These are phyloP conservation scores for Macrotus californicus DNA, from an alignment of 2,113 vertebrate species.

Conservation along the genomic window DNA sequence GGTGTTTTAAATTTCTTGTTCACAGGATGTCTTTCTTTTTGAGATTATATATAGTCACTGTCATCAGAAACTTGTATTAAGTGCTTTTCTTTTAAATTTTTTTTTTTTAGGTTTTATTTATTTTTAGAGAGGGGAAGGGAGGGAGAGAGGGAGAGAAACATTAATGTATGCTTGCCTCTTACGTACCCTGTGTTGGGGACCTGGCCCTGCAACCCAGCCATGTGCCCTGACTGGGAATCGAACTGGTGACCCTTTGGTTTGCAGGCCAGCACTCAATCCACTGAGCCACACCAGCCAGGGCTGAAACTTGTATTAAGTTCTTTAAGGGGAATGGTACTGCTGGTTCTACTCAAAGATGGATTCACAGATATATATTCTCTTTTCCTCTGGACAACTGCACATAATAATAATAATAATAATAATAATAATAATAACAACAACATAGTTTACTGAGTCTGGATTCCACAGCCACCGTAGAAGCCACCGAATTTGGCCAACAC, in stretches of 20 bases:
- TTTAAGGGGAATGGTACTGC: not conserved
- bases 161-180: too few species aligned
- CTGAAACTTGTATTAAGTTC: not conserved
- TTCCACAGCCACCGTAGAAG: not conserved
- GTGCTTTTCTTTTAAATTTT: not conserved
- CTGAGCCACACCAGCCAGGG: too few species aligned
- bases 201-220: too few species aligned
- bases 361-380: not conserved
- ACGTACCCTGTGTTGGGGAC: too few species aligned
- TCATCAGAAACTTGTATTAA: not conserved
- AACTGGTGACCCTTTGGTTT: too few species aligned
- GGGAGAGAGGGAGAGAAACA: too few species aligned
- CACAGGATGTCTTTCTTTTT: not conserved
- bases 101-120: not conserved
- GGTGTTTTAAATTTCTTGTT: not conserved
- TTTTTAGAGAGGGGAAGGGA: too few species aligned
- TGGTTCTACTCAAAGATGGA: not conserved
- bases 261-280: too few species aligned
- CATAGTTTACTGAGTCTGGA: not conserved
- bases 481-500: not conserved
- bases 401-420: not conserved
- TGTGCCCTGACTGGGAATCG: too few species aligned
- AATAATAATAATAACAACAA: not conserved
- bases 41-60: not conserved
- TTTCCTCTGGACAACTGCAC: not conserved